Conservation (phyloP, 2,113 vertebrate genomes). For the Marmota flaviventris region DNA sequence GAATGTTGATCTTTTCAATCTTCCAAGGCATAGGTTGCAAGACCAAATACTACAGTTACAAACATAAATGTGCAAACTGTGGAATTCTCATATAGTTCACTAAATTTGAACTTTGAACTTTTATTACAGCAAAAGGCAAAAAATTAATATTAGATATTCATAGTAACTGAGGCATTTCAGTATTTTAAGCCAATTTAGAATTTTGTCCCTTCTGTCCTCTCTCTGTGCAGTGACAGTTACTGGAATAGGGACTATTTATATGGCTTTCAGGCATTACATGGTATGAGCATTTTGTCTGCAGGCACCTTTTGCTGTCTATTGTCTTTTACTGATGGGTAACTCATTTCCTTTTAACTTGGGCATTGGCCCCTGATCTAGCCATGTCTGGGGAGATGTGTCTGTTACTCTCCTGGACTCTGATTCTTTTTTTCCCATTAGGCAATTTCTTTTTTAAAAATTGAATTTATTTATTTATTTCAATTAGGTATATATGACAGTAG, state of each 20-base stretch:
- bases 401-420: background rate
- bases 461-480: no score
- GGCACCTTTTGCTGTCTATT: background rate
- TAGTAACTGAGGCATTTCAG: slow-evolving; percentile 1
- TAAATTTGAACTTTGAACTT: slow-evolving; percentile 2
- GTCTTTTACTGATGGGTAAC: background rate
- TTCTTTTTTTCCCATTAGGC: no score
- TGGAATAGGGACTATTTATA: background rate
- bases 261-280: background rate
- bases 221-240: slow-evolving; percentile 13
- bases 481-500: no score
- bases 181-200: slow-evolving; percentile 20
- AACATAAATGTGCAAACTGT: background rate
- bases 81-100: slow-evolving; percentile 35
- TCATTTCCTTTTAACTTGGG: background rate
- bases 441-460: no score
- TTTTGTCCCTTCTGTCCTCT: background rate
- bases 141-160: background rate
- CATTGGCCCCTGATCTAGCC: background rate
- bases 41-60: background rate
- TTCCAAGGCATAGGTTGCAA: background rate
- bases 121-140: slow-evolving; percentile 13
- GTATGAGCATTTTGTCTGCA: background rate
- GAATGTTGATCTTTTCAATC: background rate
- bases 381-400: background rate